phyloP scores from a whole-genome alignment of 2,113 vertebrate genomes.

The Coturnix japonica region DNA sequence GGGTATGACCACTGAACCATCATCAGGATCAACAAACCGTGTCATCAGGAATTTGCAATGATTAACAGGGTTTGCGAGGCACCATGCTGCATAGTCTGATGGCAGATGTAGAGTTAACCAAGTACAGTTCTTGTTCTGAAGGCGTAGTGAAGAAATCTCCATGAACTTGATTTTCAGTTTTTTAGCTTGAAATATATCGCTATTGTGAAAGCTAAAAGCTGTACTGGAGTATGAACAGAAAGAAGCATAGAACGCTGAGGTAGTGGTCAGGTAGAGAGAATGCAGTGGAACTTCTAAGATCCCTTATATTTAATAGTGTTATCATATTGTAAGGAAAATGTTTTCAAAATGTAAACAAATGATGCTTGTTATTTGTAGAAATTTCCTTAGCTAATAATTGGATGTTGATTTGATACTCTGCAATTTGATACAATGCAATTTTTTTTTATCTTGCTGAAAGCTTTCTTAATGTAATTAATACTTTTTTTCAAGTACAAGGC shows the following conservation, averaged over 20 bases:
- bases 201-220: neutral
- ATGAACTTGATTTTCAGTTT: neutral
- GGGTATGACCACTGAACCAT: neutral
- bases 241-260: neutral
- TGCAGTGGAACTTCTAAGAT: neutral
- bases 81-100: neutral
- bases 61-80: neutral
- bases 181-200: neutral
- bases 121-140: neutral
- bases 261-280: neutral
- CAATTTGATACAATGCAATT: too few relatives aligned
- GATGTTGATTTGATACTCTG: neutral
- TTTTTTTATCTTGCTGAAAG: neutral
- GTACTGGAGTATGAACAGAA: neutral
- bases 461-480: neutral
- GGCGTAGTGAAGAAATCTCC: neutral
- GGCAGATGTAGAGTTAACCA: neutral
- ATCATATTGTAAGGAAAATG: neutral
- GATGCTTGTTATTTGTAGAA: neutral
- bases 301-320: neutral
- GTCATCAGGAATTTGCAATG: neutral
- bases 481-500: neutral
- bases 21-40: neutral
- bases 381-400: neutral
- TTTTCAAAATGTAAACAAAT: neutral